Evolutionary conservation across 2,113 vertebrate genomes (phyloP).

Genomic region (Pomatostomus ruficeps): DNA sequence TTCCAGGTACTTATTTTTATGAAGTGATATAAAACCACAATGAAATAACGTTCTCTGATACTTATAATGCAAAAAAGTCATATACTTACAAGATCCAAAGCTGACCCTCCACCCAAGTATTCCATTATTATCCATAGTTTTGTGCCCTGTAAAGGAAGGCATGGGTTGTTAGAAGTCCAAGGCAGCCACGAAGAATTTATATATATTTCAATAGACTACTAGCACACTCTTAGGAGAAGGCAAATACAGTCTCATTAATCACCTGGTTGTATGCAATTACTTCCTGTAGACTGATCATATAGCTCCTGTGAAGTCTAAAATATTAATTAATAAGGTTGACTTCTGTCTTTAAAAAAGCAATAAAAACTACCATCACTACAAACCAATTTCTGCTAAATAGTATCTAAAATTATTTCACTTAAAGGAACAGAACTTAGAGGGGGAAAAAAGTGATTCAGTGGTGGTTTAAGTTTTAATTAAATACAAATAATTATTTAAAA

Average conservation of each 20-base stretch:
- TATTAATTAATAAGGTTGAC: background rate
- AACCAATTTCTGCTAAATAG: background rate
- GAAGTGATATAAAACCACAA: background rate
- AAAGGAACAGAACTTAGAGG: background rate
- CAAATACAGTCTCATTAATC: background rate
- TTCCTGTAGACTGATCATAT: background rate
- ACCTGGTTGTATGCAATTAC: background rate
- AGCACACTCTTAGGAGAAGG: background rate
- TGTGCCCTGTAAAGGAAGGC: slow-evolving; percentile 50
- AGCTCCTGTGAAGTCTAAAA: background rate
- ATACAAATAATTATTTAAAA: background rate
- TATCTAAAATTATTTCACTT: background rate
- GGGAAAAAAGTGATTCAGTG: background rate
- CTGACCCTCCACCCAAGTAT: slow-evolving; percentile 79
- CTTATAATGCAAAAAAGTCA: background rate
- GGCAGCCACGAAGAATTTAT: background rate
- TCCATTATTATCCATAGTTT: slow-evolving; percentile 85
- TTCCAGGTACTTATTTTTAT: background rate
- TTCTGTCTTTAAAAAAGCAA: background rate
- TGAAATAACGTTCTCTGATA: background rate
- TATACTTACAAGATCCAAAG: slow-evolving; percentile 76
- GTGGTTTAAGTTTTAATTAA: background rate
- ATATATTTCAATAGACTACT: background rate
- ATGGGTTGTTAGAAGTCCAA: background rate
- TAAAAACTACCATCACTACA: background rate